phyloP scores from a whole-genome alignment of 2,888 invertebrate species.

The Choristoneura rosaceana region DNA sequence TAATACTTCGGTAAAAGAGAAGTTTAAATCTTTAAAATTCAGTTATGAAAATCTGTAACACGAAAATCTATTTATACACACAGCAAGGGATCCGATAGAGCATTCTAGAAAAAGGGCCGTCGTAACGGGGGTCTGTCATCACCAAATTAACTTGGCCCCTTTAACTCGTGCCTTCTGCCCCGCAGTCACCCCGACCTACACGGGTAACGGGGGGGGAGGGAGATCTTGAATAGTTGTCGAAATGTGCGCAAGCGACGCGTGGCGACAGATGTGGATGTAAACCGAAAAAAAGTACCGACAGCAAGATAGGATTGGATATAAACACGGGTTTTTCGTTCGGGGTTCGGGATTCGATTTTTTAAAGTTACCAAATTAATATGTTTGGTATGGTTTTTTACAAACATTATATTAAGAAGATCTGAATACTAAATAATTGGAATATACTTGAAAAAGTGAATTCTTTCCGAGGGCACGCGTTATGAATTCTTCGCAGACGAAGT shows the following conservation, averaged over 20 bases:
- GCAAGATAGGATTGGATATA: slow-evolving; percentile 47
- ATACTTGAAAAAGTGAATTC: too few species aligned
- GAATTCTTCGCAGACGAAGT: too few species aligned
- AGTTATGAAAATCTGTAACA: slow-evolving; percentile 34
- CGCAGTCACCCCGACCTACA: slow-evolving; percentile 35
- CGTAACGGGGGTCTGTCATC: slow-evolving; percentile 51
- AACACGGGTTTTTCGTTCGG: slow-evolving; percentile 24
- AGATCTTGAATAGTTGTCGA: slow-evolving; percentile 60
- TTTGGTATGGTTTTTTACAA: too few species aligned
- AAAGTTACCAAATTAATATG: too few species aligned
- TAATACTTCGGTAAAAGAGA: background rate
- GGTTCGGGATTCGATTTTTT: background rate
- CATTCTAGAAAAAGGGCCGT: slow-evolving; percentile 64
- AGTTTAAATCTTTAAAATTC: slow-evolving; percentile 30
- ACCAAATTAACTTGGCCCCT: slow-evolving; percentile 19
- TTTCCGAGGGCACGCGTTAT: too few species aligned
- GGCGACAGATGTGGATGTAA: slow-evolving; percentile 81
- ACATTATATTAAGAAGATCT: too few species aligned
- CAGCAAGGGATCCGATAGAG: slow-evolving; percentile 74
- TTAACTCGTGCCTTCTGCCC: slow-evolving; percentile 41
- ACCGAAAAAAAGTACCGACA: slow-evolving; percentile 74
- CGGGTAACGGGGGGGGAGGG: slow-evolving; percentile 45
- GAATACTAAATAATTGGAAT: too few species aligned
- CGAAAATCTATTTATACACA: slow-evolving; percentile 67
- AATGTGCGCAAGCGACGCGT: slow-evolving; percentile 67